Conservation (phyloP, 2,888 invertebrate genomes). For the Sinodicranocentrus sp. region DNA sequence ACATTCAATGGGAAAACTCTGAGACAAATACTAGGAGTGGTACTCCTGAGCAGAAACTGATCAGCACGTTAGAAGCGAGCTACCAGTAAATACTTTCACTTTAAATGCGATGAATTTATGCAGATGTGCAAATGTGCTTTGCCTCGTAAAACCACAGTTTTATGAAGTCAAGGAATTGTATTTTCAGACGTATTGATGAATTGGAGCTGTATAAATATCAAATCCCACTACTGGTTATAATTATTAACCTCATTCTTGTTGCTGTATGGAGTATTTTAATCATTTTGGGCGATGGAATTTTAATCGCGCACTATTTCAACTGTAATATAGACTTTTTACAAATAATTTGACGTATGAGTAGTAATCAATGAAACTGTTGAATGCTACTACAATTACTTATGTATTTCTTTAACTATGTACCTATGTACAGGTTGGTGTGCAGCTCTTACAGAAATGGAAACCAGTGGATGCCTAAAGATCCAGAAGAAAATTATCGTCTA, state of each 20-base stretch:
- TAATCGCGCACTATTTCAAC: constrained; percentile 64
- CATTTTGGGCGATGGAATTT: constrained; percentile 64
- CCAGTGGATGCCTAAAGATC: constrained; percentile 56
- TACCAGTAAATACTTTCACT: constrained; percentile 17
- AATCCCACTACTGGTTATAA: constrained; percentile 15
- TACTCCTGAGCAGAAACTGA: too few relatives aligned
- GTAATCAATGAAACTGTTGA: too few relatives aligned
- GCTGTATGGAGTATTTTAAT: constrained; percentile 60
- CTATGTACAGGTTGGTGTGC: constrained; percentile 47
- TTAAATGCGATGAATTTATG: too few relatives aligned
- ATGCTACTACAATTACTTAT: not conserved
- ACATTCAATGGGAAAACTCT: constrained; percentile 25
- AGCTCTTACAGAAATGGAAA: constrained; percentile 69
- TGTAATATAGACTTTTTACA: too few relatives aligned
- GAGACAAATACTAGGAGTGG: too few relatives aligned
- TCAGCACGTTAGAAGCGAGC: too few relatives aligned
- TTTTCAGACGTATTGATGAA: constrained; percentile 53
- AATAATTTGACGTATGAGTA: too few relatives aligned
- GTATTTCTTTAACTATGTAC: not conserved
- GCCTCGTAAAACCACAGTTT: too few relatives aligned
- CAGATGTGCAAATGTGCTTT: too few relatives aligned
- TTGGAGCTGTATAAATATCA: constrained; percentile 46
- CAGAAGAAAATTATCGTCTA: not conserved
- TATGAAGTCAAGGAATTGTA: too few relatives aligned
- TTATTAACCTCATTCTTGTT: constrained; percentile 42